Evolutionary conservation across 2,888 invertebrate species (phyloP), one percentile per base, ranked within the genome.

Genomic region (Iselma pallidipennis): DNA sequence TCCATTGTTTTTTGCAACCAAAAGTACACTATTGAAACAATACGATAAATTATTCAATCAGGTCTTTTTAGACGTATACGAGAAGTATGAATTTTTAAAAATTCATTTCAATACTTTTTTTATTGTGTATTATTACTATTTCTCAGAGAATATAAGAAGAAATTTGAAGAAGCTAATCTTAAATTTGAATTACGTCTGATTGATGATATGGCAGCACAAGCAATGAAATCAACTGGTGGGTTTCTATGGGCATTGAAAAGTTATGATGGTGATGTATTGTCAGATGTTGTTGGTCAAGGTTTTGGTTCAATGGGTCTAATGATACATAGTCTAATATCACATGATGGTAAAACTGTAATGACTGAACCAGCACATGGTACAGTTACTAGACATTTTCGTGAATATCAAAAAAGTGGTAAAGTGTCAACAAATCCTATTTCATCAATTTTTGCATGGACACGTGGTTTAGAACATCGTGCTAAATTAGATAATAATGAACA

Each of bases 201-300:
- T 74, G 94, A 94, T 76, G 94, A 94, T 79, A 94, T 94, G 93
- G 94, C 94, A 42, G 92, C 92, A 49, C 91, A 92, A 78, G 88
- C 85, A 1, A 83, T 93, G 53, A 93, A 94, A 82, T 89, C 92
- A 45, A 84, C 85, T 9, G 94, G 94, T 54, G 92, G 91, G 5
- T 94, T 94, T 78, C 89, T 94, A 49, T 94, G 94, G 94, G 90
- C 92, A 26, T 91, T 94, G 83, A 94, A 94, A 83, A 94, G 94
- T 82, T 94, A 94, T 78, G 92, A 93, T 75, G 94, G 94, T 25
- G 94, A 94, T 76, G 93, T 94, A 9, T 92, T 93, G 81, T 92
- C 91, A 1, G 94, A 94, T 77, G 85, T 93, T 66, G 89, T 94
- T 9, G 94, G 94, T 33, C 76, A 87, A 83, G 87, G 87, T 14